Base-by-base conservation (phyloP, 2,113 vertebrate species). In the Callipepla squamata region DNA sequence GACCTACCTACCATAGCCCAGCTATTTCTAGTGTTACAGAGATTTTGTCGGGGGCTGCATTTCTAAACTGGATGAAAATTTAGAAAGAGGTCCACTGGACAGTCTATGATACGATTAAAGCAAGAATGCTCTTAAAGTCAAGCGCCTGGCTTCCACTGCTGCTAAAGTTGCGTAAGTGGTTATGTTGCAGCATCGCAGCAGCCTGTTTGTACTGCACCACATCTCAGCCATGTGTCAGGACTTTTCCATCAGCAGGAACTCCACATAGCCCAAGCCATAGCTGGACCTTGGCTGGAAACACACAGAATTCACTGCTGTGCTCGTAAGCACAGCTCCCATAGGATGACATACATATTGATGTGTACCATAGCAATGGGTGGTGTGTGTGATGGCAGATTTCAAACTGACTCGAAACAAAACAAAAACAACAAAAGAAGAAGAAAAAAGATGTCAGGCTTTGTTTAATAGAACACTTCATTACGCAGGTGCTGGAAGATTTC, bases 381-480 rank as follows among this genome's bases (percentile, higher is more conserved):
- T 5, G 1, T 28, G 8, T 36, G 6, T 84, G 57, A 44, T 44
- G 78, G 69, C 36, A 92, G 69, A 84, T 65, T 82, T 75, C 59
- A 84, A 30, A 44, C 42, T 51, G 62, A 70, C 34, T 65, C 68
- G 48, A 75, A 74, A 13, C 1, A 21, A 59, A 66, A 65, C 6
- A 62, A 63, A 63, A 40, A 58, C 30, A 32, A 20, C 22, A 38
- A 63, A 38, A 6, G 6, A 2, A 30, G 74, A 82, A 73, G 14
- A 40, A 66, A 72, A 80, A 51, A 82, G 1, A 81, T 40, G 17
- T 17, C 63, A 87, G 58, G 45, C n/a, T 94, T 74, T 86, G 36
- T 89, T 89, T 69, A 94, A 59, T 51, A 69, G 61, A 78, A n/a
- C 68, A 83, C 69, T 92, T 92, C 80, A 74, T 94, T 96, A 76